Percentiles rank a stretch among this genome's conserved stretches.
phyloP scores from a whole-genome alignment of 2,888 invertebrate species.

The Tryphoninae sp. region DNA sequence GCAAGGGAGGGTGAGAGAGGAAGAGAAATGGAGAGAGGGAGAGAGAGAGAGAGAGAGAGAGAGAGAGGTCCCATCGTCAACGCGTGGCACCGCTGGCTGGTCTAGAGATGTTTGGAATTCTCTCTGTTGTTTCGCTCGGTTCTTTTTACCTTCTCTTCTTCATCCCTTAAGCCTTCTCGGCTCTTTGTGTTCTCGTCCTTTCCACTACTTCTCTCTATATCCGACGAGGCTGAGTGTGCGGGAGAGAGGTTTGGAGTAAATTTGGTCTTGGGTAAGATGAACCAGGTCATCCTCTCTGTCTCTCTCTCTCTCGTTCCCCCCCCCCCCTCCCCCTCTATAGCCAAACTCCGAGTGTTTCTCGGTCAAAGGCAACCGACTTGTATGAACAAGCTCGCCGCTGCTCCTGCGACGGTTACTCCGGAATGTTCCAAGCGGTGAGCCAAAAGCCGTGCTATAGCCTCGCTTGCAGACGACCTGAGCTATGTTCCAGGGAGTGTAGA shows the following conservation, averaged over 20 bases:
- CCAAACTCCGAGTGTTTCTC: slow-evolving; percentile 8
- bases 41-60: background rate
- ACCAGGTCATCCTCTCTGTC: slow-evolving; percentile 21
- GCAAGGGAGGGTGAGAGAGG: background rate
- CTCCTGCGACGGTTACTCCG: slow-evolving; percentile 15
- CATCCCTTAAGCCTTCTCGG: background rate
- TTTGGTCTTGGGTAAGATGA: slow-evolving; percentile 52
- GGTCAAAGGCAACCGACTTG: slow-evolving; percentile 58
- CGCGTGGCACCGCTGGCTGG: background rate
- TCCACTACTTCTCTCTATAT: background rate
- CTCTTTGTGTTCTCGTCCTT: slow-evolving; percentile 4
- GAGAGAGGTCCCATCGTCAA: background rate
- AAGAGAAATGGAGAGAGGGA: background rate
- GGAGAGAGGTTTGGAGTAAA: slow-evolving; percentile 36
- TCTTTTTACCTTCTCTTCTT: background rate
- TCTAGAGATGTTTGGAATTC: slow-evolving; percentile 19
- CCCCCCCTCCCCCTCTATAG: slow-evolving; percentile 8
- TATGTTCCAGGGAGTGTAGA: slow-evolving; percentile 18
- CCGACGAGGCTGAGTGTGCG: background rate
- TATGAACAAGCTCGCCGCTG: slow-evolving; percentile 37
- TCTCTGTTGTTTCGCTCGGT: slow-evolving; percentile 7
- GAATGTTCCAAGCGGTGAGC: slow-evolving; percentile 43
- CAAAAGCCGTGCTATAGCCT: slow-evolving; percentile 12
- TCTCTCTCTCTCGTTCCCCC: slow-evolving; percentile 14
- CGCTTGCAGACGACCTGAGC: slow-evolving; percentile 10